Conservation (phyloP, 2,797 vertebrate genomes). For the Anisognathus igniventris region DNA sequence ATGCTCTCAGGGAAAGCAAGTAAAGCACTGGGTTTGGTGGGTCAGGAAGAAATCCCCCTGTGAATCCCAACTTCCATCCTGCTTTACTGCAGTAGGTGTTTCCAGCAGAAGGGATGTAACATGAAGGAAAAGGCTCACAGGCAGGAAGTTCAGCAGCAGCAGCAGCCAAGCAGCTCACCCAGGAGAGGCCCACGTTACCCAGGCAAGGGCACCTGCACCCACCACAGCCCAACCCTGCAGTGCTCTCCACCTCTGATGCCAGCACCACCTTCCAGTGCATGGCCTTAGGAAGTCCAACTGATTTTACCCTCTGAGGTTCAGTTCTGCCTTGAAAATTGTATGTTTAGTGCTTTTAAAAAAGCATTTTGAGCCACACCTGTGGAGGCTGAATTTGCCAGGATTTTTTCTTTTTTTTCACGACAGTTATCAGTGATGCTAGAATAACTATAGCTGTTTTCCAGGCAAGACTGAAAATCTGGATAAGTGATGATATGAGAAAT, state of each 20-base stretch:
- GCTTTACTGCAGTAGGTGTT: not conserved
- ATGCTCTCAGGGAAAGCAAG: not conserved
- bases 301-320: not conserved
- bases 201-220: not conserved
- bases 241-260: fast-evolving
- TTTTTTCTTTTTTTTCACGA: not conserved
- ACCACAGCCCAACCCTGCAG: not conserved
- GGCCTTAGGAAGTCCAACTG: not conserved
- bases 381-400: not conserved
- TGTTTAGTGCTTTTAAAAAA: not conserved
- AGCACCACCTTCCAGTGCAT: fast-evolving
- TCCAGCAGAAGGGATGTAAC: not conserved
- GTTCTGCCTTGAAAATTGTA: not conserved
- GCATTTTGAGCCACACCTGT: not conserved
- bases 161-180: not conserved
- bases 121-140: not conserved
- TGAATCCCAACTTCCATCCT: not conserved
- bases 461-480: constrained; percentile 45
- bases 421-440: constrained; percentile 49
- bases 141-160: not conserved
- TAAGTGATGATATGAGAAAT: constrained; percentile 48
- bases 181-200: fast-evolving
- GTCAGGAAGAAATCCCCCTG: not conserved
- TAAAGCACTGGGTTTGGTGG: not conserved
- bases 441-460: constrained; percentile 40